Evolutionary conservation across 1,140 invertebrate species (phyloP), one percentile per base, ranked within the genome.

Genomic region (Aethina tumida): DNA sequence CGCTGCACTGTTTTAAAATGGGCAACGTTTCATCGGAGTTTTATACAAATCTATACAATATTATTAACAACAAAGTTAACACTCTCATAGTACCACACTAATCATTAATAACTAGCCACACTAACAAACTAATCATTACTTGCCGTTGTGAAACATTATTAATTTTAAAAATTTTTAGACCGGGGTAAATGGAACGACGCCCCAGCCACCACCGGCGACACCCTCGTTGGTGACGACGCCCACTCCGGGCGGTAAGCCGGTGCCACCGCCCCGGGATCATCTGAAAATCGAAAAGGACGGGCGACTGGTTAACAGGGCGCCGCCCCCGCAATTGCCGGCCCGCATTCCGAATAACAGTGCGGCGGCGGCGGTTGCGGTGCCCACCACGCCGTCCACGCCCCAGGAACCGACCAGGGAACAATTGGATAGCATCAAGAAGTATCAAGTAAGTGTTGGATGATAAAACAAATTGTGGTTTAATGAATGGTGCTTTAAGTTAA

Each of bases 341-440:
- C 67, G 74, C 5, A 69, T 47, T 29, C 58, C 56, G 26, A 65
- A 65, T 45, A 60, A 68, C 56, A 64, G 58, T 9, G 42, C 56
- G n/a, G 60, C 62, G 37, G 61, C 67, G 9, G 60, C 65, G 0
- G 59, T 63, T 2, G 8, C 33, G n/a, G 25, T 41, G 5, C 35
- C 34, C 15, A 62, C 65, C 0, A 60, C 64, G 15, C 26, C 34
- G 12, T 29, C 21, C 9, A 50, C 52, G 12, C 41, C 58, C 12
- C 60, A 63, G 22, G 77, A 82, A 47, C 81, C 80, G 13, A 85
- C 82, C 32, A 71, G 79, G 47, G 86, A 92, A 49, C 85, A 94
- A 61, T 66, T 92, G 54, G 81, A 91, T 50, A 84, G 86, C 56
- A 90, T 94, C 59, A 80, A 79, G 51, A 91, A 91, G 62, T 91